Evolutionary conservation across 2,888 invertebrate species (phyloP).

Genomic region (Aphodius granarius): DNA sequence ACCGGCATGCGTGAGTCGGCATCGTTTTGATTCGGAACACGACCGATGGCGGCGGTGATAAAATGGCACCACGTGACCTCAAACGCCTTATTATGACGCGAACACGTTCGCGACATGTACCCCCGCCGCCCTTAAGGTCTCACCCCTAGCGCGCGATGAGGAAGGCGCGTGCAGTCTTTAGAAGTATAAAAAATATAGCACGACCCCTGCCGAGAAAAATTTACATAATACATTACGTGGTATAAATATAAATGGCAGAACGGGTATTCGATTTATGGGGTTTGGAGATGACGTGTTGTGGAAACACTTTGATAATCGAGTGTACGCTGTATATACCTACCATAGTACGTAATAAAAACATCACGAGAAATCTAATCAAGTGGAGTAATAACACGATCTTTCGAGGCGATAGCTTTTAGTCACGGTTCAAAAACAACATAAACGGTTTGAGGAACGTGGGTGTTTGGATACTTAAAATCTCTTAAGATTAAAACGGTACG

Average conservation of each 20-base stretch:
- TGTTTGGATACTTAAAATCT: background rate
- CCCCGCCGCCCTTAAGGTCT: background rate
- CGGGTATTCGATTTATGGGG: background rate
- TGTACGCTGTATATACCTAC: background rate
- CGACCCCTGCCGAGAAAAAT: background rate
- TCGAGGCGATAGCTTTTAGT: background rate
- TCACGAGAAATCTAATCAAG: background rate
- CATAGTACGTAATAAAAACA: background rate
- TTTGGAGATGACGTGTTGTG: background rate
- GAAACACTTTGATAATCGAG: background rate
- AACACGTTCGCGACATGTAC: background rate
- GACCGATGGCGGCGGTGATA: background rate
- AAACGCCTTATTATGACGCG: background rate
- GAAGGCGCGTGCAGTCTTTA: background rate
- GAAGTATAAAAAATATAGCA: background rate
- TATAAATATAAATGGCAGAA: background rate
- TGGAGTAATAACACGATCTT: background rate
- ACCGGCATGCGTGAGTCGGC: background rate
- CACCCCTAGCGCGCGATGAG: background rate
- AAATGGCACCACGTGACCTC: background rate
- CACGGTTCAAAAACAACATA: background rate
- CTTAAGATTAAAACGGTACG: background rate
- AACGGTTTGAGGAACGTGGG: background rate
- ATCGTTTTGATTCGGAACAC: background rate
- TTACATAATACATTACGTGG: background rate